These are phyloP conservation scores for Metacarcinus magister DNA, from an alignment of 2,888 invertebrate genomes.

Conservation along the genomic window DNA sequence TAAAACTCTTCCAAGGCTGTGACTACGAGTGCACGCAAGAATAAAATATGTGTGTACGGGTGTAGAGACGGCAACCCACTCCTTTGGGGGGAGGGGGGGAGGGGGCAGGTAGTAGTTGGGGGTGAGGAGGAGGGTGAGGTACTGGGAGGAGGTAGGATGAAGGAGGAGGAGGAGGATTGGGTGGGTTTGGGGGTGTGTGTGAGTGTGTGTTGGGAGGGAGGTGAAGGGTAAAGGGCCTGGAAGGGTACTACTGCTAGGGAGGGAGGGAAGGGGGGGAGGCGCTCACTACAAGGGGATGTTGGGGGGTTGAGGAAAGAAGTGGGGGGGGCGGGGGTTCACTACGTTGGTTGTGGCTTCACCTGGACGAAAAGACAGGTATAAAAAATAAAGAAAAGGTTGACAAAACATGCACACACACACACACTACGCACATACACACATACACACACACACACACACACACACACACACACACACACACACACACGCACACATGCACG, in stretches of 20 bases:
- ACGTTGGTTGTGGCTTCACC: neutral
- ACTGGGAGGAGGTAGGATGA: neutral
- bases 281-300: neutral
- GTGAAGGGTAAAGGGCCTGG: neutral
- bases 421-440: neutral
- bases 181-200: too few relatives aligned
- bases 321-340: neutral
- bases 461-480: constrained; percentile 17
- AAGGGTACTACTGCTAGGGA: neutral
- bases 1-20: constrained; percentile 43
- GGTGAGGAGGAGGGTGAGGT: neutral
- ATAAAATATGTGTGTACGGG: neutral
- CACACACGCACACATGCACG: constrained; percentile 30
- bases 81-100: neutral
- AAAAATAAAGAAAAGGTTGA: neutral
- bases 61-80: neutral
- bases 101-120: neutral
- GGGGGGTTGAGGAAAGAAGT: neutral
- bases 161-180: neutral
- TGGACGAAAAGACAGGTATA: neutral
- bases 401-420: constrained; percentile 27
- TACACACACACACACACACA: constrained; percentile 6
- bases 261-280: neutral
- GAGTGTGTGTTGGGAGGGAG: too few relatives aligned
- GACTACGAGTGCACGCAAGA: neutral